A percentile compares a stretch with the other conserved stretches of the same genome.
phyloP scores from a whole-genome alignment of 2,797 vertebrate species.

The Euphonia xanthogaster region DNA sequence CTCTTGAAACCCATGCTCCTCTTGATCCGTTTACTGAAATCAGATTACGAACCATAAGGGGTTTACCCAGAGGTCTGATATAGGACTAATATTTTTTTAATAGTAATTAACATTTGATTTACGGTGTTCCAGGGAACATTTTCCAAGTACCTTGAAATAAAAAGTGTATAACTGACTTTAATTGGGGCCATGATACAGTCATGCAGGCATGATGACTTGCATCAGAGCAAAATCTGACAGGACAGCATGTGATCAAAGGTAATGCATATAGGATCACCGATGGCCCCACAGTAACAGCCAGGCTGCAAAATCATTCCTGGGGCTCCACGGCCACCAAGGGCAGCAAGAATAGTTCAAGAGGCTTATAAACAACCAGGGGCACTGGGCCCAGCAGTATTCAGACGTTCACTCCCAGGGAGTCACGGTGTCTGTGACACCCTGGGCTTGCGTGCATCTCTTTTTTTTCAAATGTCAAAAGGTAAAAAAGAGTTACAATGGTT shows the following conservation, averaged over 20 bases:
- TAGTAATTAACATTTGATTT: conserved; percentile 76
- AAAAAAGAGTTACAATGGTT: neutral
- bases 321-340: conserved; percentile 1
- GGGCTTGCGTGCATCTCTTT: neutral
- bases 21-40: conserved; percentile 69
- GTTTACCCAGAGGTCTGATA: conserved; percentile 69
- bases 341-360: conserved; percentile 30
- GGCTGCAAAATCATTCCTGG: neutral
- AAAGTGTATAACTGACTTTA: conserved; percentile 59
- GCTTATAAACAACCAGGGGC: conserved; percentile 41
- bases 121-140: conserved; percentile 66
- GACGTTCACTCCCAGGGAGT: neutral
- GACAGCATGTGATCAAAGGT: conserved; percentile 66
- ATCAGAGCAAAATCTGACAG: conserved; percentile 69
- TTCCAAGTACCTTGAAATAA: conserved; percentile 72
- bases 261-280: conserved; percentile 34
- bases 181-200: conserved; percentile 64
- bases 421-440: neutral
- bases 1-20: conserved; percentile 37
- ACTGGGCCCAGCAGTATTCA: neutral
- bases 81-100: conserved; percentile 67
- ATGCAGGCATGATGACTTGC: conserved; percentile 36
- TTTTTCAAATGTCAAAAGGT: neutral
- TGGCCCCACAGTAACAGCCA: neutral
- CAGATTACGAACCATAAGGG: conserved; percentile 55